These are phyloP conservation scores for Campoplex capitator DNA, from an alignment of 2,888 invertebrate genomes.

Conservation along the genomic window DNA sequence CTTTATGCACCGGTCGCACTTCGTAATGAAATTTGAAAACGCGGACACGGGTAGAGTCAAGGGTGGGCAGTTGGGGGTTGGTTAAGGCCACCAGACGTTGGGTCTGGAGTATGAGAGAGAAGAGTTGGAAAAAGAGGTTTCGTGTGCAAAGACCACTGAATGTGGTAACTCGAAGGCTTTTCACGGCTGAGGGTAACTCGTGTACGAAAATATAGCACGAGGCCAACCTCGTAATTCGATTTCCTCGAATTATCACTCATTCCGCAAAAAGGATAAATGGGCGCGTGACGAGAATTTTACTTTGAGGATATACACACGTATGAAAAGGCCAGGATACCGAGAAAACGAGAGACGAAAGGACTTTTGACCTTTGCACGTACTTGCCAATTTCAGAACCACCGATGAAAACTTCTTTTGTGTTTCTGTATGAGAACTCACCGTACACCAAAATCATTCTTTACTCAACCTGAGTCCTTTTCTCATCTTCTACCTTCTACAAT, in stretches of 20 bases:
- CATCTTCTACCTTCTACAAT: neutral
- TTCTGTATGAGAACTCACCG: conserved; percentile 20
- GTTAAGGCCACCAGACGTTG: conserved; percentile 38
- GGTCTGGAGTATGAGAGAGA: conserved; percentile 5
- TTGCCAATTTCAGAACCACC: conserved; percentile 10
- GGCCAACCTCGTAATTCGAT: conserved; percentile 80
- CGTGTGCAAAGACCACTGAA: conserved; percentile 56
- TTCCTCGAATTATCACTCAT: conserved; percentile 83
- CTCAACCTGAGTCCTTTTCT: neutral
- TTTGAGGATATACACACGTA: conserved; percentile 42
- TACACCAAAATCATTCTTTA: neutral
- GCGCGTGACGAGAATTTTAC: conserved; percentile 81
- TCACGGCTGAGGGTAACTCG: conserved; percentile 72
- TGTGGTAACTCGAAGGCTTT: conserved; percentile 79
- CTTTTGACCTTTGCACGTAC: conserved; percentile 40
- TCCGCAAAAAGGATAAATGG: conserved; percentile 82
- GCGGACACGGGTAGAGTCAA: conserved; percentile 72
- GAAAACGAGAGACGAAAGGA: conserved; percentile 13
- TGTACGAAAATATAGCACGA: conserved; percentile 41
- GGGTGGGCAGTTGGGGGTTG: conserved; percentile 71
- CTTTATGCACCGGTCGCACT: conserved; percentile 78
- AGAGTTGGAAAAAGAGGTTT: conserved; percentile 11
- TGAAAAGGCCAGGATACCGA: neutral
- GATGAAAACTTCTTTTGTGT: conserved; percentile 29
- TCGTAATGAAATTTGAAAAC: conserved; percentile 81